phyloP scores from a whole-genome alignment of 2,113 vertebrate species.

The pig (Sus scrofa) region DNA sequence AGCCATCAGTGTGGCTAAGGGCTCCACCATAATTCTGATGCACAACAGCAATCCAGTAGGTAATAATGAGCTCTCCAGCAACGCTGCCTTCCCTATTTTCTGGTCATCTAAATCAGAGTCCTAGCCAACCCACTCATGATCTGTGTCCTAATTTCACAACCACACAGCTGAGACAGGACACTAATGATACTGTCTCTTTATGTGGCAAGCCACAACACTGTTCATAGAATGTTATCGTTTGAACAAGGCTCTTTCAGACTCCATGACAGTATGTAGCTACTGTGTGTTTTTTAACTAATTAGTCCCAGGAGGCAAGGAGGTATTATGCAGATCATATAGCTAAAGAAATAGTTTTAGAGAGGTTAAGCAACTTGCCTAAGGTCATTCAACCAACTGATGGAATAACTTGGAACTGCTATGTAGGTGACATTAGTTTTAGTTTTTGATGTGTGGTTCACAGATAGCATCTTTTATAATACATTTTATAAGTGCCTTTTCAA shows the following conservation, averaged over 20 bases:
- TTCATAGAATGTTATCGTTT: constrained; percentile 47
- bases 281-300: constrained; percentile 59
- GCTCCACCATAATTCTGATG: constrained; percentile 8
- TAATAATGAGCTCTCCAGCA: constrained; percentile 23
- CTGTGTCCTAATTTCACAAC: constrained; percentile 67
- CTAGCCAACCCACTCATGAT: constrained; percentile 7
- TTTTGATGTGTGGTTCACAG: constrained; percentile 15
- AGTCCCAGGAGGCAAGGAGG: background rate
- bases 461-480: background rate
- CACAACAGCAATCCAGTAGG: background rate
- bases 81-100: constrained; percentile 23
- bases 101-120: constrained; percentile 45
- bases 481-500: constrained; percentile 32
- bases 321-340: constrained; percentile 9
- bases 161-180: background rate
- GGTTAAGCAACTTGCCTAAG: background rate
- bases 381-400: background rate
- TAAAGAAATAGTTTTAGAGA: constrained; percentile 18
- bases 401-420: constrained; percentile 9
- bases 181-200: constrained; percentile 12
- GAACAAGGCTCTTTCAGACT: constrained; percentile 51
- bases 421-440: background rate
- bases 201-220: background rate
- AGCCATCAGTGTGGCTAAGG: background rate
- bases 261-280: background rate